Base-by-base conservation (phyloP, 2,888 invertebrate genomes). In the Drosophila ustulata region DNA sequence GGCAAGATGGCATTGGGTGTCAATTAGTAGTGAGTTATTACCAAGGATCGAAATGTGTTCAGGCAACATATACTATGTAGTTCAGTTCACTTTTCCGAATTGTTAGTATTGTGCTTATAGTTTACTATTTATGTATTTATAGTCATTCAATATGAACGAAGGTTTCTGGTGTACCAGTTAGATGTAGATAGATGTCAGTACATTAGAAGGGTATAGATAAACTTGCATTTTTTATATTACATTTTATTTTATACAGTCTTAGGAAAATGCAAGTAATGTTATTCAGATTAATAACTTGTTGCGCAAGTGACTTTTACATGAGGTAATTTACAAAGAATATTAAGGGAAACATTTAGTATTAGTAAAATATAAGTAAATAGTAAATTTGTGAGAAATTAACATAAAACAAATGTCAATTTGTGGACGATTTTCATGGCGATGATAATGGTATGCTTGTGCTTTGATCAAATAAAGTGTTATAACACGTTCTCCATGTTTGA, bases 401-500 rank as follows among this genome's bases (percentile, higher is more conserved):
- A 52, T 13, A 37, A 37, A 43, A 66, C 18, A 37, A 25, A 23
- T 37, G 30, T 13, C 52, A 30, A 41, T 11, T 28, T 55, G 56
- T 70, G 61, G 32, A 13, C 55, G 55, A 55, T 47, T 41, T 61
- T 41, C 49, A 47, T 26, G 28, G 41, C 62, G 45, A 65, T 37
- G 13, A 58, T 47, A 37, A 37, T 32, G 55, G 34, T 64, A 46
- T 53, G 61, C 8, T 57, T 39, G 7, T 45, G 47, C 52, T 64
- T 45, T 49, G 32, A 74, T 72, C 66, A 70, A 55, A 64, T 74
- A 77, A 67, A 77, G 68, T 78, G 88, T 88, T 91, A 90, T 76
- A 90, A 88, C 65, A 92, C 91, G 75, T 93, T 93, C 90, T 95
- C 95, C 90, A 96, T 93, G 90, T 96, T 96, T 64, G 95, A 95